phyloP scores from a whole-genome alignment of 2,888 invertebrate genomes.

The Embidobia sp. region DNA sequence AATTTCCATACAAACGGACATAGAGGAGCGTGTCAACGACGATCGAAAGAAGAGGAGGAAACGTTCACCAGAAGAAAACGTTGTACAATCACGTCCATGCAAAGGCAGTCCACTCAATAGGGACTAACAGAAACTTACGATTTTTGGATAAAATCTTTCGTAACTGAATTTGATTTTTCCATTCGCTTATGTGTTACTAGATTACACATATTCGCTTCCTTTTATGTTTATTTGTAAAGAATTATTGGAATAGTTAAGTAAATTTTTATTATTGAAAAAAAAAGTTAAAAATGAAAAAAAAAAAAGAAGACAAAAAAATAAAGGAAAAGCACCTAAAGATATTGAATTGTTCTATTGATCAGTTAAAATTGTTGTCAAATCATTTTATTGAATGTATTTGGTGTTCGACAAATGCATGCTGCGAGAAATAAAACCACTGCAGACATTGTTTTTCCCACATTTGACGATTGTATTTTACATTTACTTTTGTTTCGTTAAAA shows the following conservation, averaged over 20 bases:
- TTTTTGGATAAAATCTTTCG: constrained; percentile 23
- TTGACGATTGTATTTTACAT: constrained; percentile 1
- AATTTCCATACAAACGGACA: constrained; percentile 36
- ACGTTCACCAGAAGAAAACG: constrained; percentile 2
- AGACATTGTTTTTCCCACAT: constrained; percentile 36
- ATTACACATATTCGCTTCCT: constrained; percentile 50
- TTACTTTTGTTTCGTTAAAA: constrained; percentile 19
- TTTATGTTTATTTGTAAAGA: constrained; percentile 33
- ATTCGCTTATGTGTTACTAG: constrained; percentile 15
- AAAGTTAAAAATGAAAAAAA: constrained; percentile 8
- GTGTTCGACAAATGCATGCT: constrained; percentile 27
- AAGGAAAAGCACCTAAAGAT: neutral
- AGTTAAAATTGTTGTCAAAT: constrained; percentile 36
- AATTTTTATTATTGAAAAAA: constrained; percentile 36
- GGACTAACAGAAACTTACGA: constrained; percentile 36
- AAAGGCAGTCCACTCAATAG: constrained; percentile 65
- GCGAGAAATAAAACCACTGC: constrained; percentile 26
- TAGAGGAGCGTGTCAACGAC: constrained; percentile 36
- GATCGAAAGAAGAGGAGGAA: constrained; percentile 32
- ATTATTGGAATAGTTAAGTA: constrained; percentile 40
- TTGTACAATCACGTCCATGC: constrained; percentile 68
- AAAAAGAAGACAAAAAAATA: neutral
- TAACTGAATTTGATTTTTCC: constrained; percentile 35
- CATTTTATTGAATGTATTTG: constrained; percentile 32
- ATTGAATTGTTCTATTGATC: constrained; percentile 47